phyloP scores from a whole-genome alignment of 2,113 vertebrate genomes.

The Cryptotis parvus region DNA sequence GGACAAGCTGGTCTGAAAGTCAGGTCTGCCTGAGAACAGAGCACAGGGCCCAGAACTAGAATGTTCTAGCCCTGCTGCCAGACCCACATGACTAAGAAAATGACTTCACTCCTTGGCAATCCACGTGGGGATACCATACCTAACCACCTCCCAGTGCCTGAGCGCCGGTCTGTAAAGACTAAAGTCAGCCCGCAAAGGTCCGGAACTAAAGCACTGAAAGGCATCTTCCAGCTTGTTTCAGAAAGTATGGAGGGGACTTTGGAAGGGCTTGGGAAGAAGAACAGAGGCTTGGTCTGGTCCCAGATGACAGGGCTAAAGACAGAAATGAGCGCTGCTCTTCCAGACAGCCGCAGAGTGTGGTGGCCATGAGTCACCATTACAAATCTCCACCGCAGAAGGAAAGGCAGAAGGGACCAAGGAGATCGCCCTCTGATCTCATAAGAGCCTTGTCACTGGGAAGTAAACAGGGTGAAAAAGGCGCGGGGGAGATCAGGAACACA shows the following conservation, averaged over 20 bases:
- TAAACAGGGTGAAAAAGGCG: background rate
- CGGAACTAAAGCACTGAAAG: constrained; percentile 5
- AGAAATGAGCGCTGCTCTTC: background rate
- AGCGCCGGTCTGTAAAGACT: background rate
- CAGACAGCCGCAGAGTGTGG: too few relatives aligned
- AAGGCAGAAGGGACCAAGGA: background rate
- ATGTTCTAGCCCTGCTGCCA: background rate
- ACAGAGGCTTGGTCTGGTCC: background rate
- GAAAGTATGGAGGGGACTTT: background rate
- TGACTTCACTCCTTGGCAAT: constrained; percentile 54
- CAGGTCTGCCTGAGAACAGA: background rate
- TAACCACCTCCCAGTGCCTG: background rate
- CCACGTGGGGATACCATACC: background rate
- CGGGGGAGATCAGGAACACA: too few relatives aligned
- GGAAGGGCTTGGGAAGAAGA: background rate
- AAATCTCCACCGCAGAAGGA: background rate
- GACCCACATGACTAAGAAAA: constrained; percentile 32
- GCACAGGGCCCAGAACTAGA: background rate
- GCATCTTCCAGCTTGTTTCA: background rate
- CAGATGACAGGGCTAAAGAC: background rate
- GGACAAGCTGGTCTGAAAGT: background rate
- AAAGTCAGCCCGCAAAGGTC: background rate
- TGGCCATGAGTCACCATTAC: background rate
- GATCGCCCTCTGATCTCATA: background rate
- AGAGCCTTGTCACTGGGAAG: background rate